Evolutionary conservation across 2,797 vertebrate genomes (phyloP).

Genomic region (Salmo trutta): DNA sequence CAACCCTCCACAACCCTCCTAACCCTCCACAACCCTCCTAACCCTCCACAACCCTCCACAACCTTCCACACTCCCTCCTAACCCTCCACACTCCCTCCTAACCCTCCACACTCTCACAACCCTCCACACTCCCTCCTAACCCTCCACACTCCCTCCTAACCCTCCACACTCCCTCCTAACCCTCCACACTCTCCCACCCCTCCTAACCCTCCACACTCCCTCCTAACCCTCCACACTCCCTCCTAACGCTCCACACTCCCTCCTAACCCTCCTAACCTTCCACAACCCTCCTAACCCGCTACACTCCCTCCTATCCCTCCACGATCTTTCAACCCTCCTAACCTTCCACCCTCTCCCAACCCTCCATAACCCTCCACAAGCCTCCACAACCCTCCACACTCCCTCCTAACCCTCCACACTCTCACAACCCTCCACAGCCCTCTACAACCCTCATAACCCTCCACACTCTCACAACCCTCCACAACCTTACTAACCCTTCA

Average conservation of each 20-base stretch:
- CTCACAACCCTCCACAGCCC: slow-evolving; percentile 52
- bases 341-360: slow-evolving; percentile 7
- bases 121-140: background rate
- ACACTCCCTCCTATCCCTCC: background rate
- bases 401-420: slow-evolving; percentile 41
- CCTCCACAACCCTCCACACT: no score
- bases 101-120: background rate
- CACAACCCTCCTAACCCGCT: slow-evolving; percentile 28
- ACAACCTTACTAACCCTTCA: no score
- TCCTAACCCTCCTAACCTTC: slow-evolving; percentile 39
- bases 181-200: no score
- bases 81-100: background rate
- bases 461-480: background rate
- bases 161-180: no score
- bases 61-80: background rate
- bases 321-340: background rate
- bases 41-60: slow-evolving; percentile 1
- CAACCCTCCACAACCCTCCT: no score
- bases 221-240: slow-evolving; percentile 33
- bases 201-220: background rate
- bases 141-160: background rate
- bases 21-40: no score
- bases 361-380: no score
- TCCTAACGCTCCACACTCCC: slow-evolving; percentile 16
- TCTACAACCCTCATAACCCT: background rate